These are phyloP conservation scores for Tipula unca DNA, from an alignment of 2,888 invertebrate genomes.

Conservation along the genomic window DNA sequence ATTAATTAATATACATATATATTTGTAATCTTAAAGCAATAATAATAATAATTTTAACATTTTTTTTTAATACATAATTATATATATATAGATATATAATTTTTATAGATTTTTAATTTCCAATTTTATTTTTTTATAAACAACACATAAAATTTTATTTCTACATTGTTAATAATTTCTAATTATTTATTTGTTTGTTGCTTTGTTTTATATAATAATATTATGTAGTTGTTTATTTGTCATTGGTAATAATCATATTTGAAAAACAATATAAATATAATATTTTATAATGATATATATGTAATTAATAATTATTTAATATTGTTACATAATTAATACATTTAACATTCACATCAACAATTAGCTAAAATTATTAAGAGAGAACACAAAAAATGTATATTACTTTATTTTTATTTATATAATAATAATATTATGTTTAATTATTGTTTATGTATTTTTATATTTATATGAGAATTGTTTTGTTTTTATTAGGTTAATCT, in stretches of 20 bases:
- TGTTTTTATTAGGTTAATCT: not conserved
- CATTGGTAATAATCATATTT: not conserved
- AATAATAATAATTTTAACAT: not conserved
- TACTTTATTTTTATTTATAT: not conserved
- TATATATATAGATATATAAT: no score
- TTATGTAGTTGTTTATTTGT: not conserved
- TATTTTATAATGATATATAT: not conserved
- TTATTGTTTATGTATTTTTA: not conserved
- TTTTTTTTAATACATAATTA: not conserved
- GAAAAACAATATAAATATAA: conserved; percentile 1
- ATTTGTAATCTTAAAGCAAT: not conserved
- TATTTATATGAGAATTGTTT: not conserved
- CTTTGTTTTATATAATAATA: not conserved
- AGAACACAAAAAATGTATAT: conserved; percentile 8
- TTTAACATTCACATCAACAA: conserved; percentile 17
- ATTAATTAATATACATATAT: no score
- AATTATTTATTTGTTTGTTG: not conserved
- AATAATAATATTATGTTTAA: not conserved
- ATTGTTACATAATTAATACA: not conserved
- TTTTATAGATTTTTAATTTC: not conserved
- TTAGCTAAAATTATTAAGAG: conserved; percentile 17
- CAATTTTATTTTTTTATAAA: not conserved
- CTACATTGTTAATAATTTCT: not conserved
- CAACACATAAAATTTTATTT: not conserved
- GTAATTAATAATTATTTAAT: not conserved